Percentiles rank a stretch among this genome's conserved stretches.
These are phyloP conservation scores for Moxostoma hubbsi DNA, from an alignment of 2,797 vertebrate genomes.

Conservation along the genomic window DNA sequence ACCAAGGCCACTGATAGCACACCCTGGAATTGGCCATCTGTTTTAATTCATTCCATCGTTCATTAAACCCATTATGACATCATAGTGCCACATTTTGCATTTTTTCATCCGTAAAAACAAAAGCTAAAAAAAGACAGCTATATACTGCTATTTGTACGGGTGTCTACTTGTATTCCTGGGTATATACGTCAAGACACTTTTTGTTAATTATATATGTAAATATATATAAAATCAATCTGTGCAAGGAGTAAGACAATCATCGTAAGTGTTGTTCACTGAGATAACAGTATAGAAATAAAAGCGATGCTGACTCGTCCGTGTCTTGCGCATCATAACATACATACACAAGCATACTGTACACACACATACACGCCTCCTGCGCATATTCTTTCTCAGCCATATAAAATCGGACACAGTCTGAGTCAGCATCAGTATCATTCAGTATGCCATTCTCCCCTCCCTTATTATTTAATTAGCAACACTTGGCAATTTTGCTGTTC, in stretches of 20 bases:
- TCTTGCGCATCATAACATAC: background rate
- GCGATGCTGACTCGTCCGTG: conserved; percentile 25
- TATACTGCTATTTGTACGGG: conserved; percentile 78
- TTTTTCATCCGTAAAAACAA: conserved; percentile 66
- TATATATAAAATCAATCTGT: conserved; percentile 81
- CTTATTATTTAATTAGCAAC: conserved; percentile 61
- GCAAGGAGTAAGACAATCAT: conserved; percentile 84
- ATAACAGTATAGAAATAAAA: conserved; percentile 65
- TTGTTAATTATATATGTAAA: conserved; percentile 79
- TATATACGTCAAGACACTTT: conserved; percentile 83
- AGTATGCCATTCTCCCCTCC: conserved; percentile 40
- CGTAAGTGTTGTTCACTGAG: conserved; percentile 73
- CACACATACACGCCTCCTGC: conserved; percentile 4
- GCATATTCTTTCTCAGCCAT: conserved; percentile 34
- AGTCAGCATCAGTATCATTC: conserved; percentile 44
- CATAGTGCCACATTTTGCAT: conserved; percentile 13
- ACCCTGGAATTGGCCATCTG: conserved; percentile 74
- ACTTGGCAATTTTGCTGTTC: conserved; percentile 59
- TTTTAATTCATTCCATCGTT: conserved; percentile 59
- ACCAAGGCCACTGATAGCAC: conserved; percentile 74
- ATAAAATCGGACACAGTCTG: conserved; percentile 24
- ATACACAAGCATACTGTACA: background rate
- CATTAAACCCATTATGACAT: conserved; percentile 41
- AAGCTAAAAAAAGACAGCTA: conserved; percentile 67
- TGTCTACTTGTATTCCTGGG: conserved; percentile 77